Conservation (phyloP, 2,797 vertebrate species). For the Tragopan temminckii region DNA sequence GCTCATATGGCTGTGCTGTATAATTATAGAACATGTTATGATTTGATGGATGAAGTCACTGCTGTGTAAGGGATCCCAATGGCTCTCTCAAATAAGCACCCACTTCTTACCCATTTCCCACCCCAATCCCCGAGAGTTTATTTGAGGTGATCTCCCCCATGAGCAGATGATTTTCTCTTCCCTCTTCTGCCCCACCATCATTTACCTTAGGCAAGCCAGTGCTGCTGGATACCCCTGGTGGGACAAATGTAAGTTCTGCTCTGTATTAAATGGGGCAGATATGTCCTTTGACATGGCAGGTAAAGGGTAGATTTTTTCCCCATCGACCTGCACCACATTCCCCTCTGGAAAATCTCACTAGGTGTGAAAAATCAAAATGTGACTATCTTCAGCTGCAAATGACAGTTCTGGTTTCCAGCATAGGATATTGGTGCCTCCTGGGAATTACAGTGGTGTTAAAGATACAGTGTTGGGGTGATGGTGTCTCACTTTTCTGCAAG, state of each 20-base stretch:
- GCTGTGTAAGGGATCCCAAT: fast-evolving
- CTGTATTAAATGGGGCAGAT: neutral
- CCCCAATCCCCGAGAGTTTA: neutral
- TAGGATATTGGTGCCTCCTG: neutral
- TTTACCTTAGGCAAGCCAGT: neutral
- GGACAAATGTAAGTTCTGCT: neutral
- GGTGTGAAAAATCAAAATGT: slow-evolving; percentile 33
- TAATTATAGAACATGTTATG: slow-evolving; percentile 72
- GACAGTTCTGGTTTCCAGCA: slow-evolving; percentile 16
- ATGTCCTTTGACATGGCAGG: neutral
- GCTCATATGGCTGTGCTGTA: neutral
- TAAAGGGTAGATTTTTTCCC: neutral
- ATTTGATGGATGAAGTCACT: slow-evolving; percentile 67
- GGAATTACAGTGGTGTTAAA: neutral
- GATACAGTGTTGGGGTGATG: neutral
- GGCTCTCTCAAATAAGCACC: neutral
- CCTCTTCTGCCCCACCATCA: neutral
- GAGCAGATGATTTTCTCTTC: neutral
- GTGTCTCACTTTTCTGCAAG: neutral
- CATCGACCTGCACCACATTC: neutral
- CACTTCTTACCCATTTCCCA: neutral
- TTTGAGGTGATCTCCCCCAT: neutral
- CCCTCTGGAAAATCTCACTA: neutral
- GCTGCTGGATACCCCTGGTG: fast-evolving
- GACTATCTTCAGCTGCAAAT: slow-evolving; percentile 1